Evolutionary conservation across 2,888 invertebrate genomes (phyloP).

Genomic region (Heliconius charithonia): DNA sequence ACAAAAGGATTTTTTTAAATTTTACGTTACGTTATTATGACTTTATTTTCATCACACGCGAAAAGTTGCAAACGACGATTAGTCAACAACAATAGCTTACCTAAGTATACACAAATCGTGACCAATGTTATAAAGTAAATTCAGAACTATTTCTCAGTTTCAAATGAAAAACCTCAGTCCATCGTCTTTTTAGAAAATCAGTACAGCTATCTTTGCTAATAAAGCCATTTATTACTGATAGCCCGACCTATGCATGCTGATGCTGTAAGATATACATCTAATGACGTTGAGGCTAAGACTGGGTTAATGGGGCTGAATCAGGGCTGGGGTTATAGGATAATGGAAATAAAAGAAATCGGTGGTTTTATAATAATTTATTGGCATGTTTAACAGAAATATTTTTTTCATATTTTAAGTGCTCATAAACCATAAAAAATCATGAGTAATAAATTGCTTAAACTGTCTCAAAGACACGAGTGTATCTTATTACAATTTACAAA

Average conservation of each 20-base stretch:
- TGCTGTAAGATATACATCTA: conserved; percentile 46
- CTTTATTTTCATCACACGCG: too few relatives aligned
- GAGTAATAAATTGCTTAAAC: too few relatives aligned
- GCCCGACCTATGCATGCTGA: conserved; percentile 46
- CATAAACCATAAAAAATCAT: too few relatives aligned
- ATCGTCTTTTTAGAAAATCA: conserved; percentile 29
- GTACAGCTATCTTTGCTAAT: conserved; percentile 43
- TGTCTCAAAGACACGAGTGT: too few relatives aligned
- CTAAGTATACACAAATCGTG: background rate
- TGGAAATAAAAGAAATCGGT: background rate
- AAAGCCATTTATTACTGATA: conserved; percentile 50
- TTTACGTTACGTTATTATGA: too few relatives aligned
- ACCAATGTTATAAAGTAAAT: background rate
- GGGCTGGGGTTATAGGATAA: conserved; percentile 7
- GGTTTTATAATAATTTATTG: too few relatives aligned
- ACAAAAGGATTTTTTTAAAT: too few relatives aligned
- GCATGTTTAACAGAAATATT: too few relatives aligned
- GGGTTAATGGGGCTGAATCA: conserved; percentile 45
- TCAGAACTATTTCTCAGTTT: background rate
- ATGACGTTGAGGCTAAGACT: conserved; percentile 42
- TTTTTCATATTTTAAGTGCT: too few relatives aligned
- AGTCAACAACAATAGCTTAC: background rate
- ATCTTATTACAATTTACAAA: too few relatives aligned
- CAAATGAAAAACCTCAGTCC: background rate
- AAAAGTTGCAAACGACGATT: background rate